phyloP scores from a whole-genome alignment of 92 coral and sea anemone species.

The Paramuricea clavata region DNA sequence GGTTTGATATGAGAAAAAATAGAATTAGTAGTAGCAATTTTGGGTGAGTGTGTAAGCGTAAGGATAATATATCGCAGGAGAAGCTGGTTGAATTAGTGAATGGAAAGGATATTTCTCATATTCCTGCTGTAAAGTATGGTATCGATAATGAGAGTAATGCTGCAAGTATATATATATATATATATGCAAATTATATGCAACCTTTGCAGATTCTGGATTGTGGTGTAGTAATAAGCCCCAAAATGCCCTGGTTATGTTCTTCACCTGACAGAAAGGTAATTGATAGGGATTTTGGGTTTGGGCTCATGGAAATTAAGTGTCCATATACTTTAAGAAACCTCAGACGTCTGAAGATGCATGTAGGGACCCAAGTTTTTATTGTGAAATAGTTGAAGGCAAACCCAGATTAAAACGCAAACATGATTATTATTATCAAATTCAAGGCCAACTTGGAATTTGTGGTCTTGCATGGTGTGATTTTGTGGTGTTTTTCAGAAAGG shows the following conservation, averaged over 20 bases:
- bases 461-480: slow-evolving; percentile 76
- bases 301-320: too few relatives aligned
- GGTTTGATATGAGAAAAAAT: slow-evolving; percentile 67
- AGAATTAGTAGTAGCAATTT: slow-evolving; percentile 76
- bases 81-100: slow-evolving; percentile 67
- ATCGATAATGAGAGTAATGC: slow-evolving; percentile 62
- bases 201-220: slow-evolving; percentile 18
- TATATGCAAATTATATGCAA: slow-evolving; percentile 40
- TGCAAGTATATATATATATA: too few relatives aligned
- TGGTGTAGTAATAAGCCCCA: too few relatives aligned
- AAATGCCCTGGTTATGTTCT: too few relatives aligned
- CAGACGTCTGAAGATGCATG: slow-evolving; percentile 65
- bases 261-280: too few relatives aligned
- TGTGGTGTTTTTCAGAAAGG: slow-evolving; percentile 58
- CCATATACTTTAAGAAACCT: slow-evolving; percentile 65
- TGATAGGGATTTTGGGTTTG: too few relatives aligned
- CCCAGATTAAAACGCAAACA: slow-evolving; percentile 55
- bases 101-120: too few relatives aligned
- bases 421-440: slow-evolving; percentile 60
- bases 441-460: slow-evolving; percentile 68
- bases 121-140: slow-evolving; percentile 61
- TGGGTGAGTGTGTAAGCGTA: slow-evolving; percentile 73
- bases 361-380: slow-evolving; percentile 62
- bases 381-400: slow-evolving; percentile 63
- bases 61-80: slow-evolving; percentile 50